These are phyloP conservation scores for Anticlea derivata DNA, from an alignment of 2,888 invertebrate species.

Conservation along the genomic window DNA sequence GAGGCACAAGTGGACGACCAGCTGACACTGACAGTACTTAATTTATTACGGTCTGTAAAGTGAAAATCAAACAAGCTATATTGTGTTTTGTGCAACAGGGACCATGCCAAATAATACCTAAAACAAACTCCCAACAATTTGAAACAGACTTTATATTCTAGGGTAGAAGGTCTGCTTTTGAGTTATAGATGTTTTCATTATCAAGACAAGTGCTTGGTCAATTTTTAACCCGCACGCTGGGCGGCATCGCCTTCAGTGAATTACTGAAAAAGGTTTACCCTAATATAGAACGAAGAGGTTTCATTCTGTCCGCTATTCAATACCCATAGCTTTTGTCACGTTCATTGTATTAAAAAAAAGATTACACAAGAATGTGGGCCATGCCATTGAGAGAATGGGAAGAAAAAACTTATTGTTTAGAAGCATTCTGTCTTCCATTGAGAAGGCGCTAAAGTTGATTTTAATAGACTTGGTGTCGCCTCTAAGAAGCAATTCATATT, in stretches of 20 bases:
- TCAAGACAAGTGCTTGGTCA: conserved; percentile 23
- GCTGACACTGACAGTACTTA: conserved; percentile 50
- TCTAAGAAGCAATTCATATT: conserved; percentile 68
- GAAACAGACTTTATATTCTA: conserved; percentile 29
- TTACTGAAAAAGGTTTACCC: conserved; percentile 71
- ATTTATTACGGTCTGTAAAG: conserved; percentile 73
- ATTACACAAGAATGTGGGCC: conserved; percentile 73
- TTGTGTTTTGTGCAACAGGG: conserved; percentile 61
- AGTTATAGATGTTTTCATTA: conserved; percentile 1
- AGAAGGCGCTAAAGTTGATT: conserved; percentile 78
- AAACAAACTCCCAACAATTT: conserved; percentile 41
- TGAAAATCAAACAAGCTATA: conserved; percentile 57
- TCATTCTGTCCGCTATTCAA: conserved; percentile 65
- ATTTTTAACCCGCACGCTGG: conserved; percentile 56
- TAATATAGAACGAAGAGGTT: conserved; percentile 69
- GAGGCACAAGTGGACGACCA: conserved; percentile 53
- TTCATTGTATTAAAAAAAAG: conserved; percentile 72
- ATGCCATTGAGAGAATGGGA: conserved; percentile 65
- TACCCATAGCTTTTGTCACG: conserved; percentile 69
- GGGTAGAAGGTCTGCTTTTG: conserved; percentile 28
- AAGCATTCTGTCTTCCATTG: conserved; percentile 79
- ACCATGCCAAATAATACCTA: conserved; percentile 71
- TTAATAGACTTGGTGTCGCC: conserved; percentile 82
- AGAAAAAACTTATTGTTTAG: conserved; percentile 73
- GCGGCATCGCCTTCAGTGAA: conserved; percentile 69